A percentile compares a stretch with the other conserved stretches of the same genome.
Evolutionary conservation across 1,140 invertebrate genomes (phyloP).

Genomic region (Drosophila mayri): DNA sequence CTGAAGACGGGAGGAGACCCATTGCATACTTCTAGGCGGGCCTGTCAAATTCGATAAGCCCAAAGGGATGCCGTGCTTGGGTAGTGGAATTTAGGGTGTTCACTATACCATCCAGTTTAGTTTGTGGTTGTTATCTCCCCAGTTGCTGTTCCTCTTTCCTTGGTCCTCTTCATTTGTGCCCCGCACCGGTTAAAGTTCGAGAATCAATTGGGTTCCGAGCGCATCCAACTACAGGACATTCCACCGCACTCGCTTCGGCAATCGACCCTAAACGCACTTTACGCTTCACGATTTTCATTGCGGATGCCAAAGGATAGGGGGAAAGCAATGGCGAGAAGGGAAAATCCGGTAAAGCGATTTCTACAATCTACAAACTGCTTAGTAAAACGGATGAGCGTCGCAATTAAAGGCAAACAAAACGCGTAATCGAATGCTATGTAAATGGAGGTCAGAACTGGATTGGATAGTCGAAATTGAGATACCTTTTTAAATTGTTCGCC

Average conservation of each 20-base stretch:
- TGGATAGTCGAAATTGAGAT: background rate
- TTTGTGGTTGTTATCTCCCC: background rate
- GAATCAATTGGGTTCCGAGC: slow-evolving; percentile 43
- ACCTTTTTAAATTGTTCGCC: background rate
- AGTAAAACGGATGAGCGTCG: slow-evolving; percentile 63
- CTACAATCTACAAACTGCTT: slow-evolving; percentile 32
- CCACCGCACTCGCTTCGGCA: slow-evolving; percentile 25
- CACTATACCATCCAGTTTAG: background rate
- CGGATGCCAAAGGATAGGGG: slow-evolving; percentile 19
- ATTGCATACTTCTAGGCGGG: slow-evolving; percentile 12
- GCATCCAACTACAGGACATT: slow-evolving; percentile 6
- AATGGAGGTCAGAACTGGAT: slow-evolving; percentile 30
- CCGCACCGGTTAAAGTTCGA: slow-evolving; percentile 28
- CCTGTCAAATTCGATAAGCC: background rate
- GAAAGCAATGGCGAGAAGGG: background rate
- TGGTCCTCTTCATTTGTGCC: slow-evolving; percentile 21
- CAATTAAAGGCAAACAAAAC: slow-evolving; percentile 75
- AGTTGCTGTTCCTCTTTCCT: slow-evolving; percentile 1
- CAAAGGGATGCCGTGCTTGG: background rate
- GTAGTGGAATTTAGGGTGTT: background rate
- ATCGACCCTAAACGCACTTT: slow-evolving; percentile 47
- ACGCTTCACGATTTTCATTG: slow-evolving; percentile 40
- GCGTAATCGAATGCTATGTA: slow-evolving; percentile 74
- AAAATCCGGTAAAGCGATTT: slow-evolving; percentile 2
- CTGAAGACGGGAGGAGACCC: too few species aligned